Evolutionary conservation across 1,140 invertebrate species (phyloP).

Genomic region (Drosophila baimaii): DNA sequence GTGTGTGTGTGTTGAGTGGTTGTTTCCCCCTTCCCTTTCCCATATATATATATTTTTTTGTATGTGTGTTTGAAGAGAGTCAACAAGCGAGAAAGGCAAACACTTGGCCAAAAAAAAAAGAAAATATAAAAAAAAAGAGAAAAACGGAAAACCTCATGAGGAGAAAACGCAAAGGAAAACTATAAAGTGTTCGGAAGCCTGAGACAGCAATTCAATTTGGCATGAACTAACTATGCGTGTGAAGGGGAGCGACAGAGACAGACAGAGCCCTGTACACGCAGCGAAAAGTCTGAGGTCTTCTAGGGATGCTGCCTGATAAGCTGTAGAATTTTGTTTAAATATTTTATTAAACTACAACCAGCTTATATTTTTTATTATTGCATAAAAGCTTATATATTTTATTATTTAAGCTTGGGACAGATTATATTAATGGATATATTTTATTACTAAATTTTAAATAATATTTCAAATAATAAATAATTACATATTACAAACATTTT

Average conservation of each 20-base stretch:
- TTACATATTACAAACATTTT: no score
- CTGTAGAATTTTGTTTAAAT: no score
- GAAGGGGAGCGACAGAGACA: slow-evolving; percentile 38
- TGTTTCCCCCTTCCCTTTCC: not conserved
- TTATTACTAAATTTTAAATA: no score
- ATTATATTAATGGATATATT: no score
- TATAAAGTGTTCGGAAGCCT: slow-evolving; percentile 73
- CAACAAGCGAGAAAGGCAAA: slow-evolving; percentile 74
- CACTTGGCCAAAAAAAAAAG: slow-evolving; percentile 54
- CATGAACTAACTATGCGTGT: slow-evolving; percentile 62
- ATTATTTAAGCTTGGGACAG: no score
- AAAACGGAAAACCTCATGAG: slow-evolving; percentile 35
- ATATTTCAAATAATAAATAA: no score
- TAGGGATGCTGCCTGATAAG: no score
- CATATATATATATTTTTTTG: slow-evolving; percentile 2
- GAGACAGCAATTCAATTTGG: slow-evolving; percentile 69
- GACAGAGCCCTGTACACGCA: not conserved
- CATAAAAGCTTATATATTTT: no score
- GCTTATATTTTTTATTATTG: no score
- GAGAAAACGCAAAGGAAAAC: slow-evolving; percentile 48
- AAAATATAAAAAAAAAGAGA: slow-evolving; percentile 24
- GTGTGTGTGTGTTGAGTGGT: slow-evolving; percentile 23
- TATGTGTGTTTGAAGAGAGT: slow-evolving; percentile 52
- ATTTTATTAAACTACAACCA: no score
- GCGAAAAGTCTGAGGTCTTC: not conserved